These are phyloP conservation scores for Picus viridis DNA, from an alignment of 2,797 vertebrate species.

Conservation along the genomic window DNA sequence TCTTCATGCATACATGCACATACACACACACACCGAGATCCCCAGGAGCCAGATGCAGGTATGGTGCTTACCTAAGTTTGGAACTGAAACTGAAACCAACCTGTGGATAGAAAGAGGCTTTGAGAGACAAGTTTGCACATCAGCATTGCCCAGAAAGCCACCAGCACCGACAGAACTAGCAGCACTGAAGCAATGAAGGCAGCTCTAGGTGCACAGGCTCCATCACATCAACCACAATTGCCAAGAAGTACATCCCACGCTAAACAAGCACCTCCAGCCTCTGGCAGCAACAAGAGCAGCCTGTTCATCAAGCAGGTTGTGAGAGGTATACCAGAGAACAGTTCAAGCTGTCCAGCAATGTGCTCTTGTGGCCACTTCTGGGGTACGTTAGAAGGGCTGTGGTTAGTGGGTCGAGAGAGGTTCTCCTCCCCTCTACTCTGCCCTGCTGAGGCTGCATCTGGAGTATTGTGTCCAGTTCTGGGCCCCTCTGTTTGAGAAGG, in stretches of 20 bases:
- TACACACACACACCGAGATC: neutral
- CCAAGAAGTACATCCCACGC: neutral
- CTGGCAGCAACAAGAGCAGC: neutral
- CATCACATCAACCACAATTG: neutral
- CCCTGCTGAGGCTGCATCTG: no score
- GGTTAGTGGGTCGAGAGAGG: no score
- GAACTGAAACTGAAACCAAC: conserved; percentile 68
- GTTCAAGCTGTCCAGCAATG: neutral
- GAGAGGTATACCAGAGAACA: neutral
- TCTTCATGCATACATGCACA: neutral
- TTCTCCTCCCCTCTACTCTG: no score
- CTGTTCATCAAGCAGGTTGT: neutral
- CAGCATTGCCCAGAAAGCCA: neutral
- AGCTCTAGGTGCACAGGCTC: rapidly evolving
- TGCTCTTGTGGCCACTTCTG: no score
- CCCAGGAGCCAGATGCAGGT: neutral
- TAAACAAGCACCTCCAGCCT: neutral
- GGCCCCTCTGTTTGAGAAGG: no score
- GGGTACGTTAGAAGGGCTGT: no score
- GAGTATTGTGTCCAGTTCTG: no score
- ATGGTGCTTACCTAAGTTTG: conserved; percentile 77
- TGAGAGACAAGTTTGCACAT: neutral
- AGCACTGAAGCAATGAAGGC: neutral
- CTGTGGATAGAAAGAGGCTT: conserved; percentile 51
- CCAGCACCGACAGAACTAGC: rapidly evolving